Evolutionary conservation across 2,888 invertebrate genomes (phyloP), one percentile per base, ranked within the genome.

Genomic region (Drosophila mulleri): DNA sequence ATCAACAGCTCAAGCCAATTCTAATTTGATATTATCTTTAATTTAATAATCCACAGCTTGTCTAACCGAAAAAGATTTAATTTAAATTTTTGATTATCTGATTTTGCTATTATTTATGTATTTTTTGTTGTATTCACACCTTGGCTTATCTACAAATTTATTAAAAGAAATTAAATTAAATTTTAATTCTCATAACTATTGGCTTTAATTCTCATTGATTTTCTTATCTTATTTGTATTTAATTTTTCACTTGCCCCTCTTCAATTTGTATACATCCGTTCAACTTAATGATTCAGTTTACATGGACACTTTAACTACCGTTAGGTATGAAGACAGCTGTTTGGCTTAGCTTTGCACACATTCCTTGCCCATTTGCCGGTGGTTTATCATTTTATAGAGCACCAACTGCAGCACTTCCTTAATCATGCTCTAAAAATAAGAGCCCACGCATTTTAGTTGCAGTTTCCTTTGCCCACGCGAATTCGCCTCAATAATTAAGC

Each of bases 401-500:
- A 54, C 57, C 60, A 42, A 71, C 56, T 45, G 44, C 48, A 61
- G 47, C 66, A 80, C 45, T 76, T 78, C 72, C 81, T 76, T 57
- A 63, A 68, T 64, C 53, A 63, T 59, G 26, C 48, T 63, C 47
- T 45, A 61, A 45, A 56, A 42, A 41, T 11, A 29, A 37, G 8
- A 26, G 48, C 68, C 68, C 62, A 81, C 81, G 54, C 66, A 20
- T 44, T 53, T 12, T 42, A 47, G 52, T 42, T 60, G 62, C 61
- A 62, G 62, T 65, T 68, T 68, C 42, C 56, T 45, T 58, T 50
- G 41, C 82, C 82, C 72, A 80, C 69, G 60, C 69, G 61, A 76
- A 67, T 67, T 80, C 42, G 59, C 50, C 67, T 75, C 45, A 64
- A 70, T 80, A 72, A 80, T 73, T 68, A 72, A 70, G 53, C 54